Evolutionary conservation across 2,797 vertebrate species (phyloP), one percentile per base, ranked within the genome.

Genomic region (Paratrypauchen microcephalus): DNA sequence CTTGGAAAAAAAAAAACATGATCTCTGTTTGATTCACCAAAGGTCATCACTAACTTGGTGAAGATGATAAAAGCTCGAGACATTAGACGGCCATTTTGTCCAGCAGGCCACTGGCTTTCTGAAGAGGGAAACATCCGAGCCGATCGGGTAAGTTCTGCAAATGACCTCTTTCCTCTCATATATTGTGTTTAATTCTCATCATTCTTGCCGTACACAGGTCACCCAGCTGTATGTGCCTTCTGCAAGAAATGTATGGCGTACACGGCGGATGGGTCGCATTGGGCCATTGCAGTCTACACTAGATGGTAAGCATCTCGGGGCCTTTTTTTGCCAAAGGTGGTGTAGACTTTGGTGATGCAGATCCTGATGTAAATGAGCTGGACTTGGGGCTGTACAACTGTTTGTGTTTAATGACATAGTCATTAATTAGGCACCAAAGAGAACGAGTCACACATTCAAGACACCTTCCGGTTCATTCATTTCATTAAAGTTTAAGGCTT

Each of bases 21-120:
- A 4, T 5, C 6, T 58, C 52, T 18, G 70, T 76, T 24, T 66
- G 74, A 48, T 64, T 73, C 76, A 77, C 75, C 66, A 8, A 76
- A 94, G 98, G 98, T 99, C 61, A 99, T 99, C 85, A 99, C 97
- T 82, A 99, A 98, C 86, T 92, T 99, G 80, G 98, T 99, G 91
- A 99, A 99, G 89, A 99, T 99, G 98, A 87, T 99, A 77, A 99
- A 99, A 88, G 94, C 97, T 74, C 94, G 98, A 36, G 98, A 99
- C 86, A 97, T 97, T 6, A 93, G 98, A 75, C 94, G 97, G 80
- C 95, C 93, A 65, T 99, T 99, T 84, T 99, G 98, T 83, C 98
- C 98, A 3, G 87, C 87, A 21, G 95, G 96, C 76, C 97, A 99
- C 83, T 99, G 97, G 97, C 94, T 99, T 48, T 99, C 98, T 1